A percentile compares a stretch with the other conserved stretches of the same genome.
Conservation (phyloP, 1,140 invertebrate genomes). For the Hycleus cichorii region DNA sequence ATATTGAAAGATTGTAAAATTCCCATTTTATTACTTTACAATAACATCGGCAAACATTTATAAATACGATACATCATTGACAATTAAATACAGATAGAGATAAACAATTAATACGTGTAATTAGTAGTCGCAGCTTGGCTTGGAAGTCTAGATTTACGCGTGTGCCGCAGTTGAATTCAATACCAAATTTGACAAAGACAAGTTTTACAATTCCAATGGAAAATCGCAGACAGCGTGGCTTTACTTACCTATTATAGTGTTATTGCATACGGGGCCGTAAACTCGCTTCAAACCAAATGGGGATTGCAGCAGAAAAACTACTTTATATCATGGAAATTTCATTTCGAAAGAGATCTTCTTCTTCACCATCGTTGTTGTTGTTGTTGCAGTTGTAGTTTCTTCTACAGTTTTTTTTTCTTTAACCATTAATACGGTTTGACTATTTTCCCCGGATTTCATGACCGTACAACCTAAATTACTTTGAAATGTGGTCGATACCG, state of each 20-base stretch:
- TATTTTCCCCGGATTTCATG: no score
- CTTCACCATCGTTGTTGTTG: no score
- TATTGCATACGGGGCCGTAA: slow-evolving; percentile 32
- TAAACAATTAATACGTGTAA: slow-evolving; percentile 40
- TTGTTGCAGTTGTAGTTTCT: no score
- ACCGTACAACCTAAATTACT: no score
- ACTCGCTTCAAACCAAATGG: slow-evolving; percentile 33
- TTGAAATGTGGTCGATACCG: no score
- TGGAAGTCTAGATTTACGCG: slow-evolving; percentile 35
- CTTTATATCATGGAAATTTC: slow-evolving; percentile 36
- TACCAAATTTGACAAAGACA: slow-evolving; percentile 42
- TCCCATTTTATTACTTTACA: no score
- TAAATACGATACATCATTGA: no score
- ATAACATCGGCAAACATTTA: no score
- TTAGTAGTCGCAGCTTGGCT: slow-evolving; percentile 36
- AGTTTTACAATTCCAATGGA: slow-evolving; percentile 39
- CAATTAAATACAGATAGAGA: no score
- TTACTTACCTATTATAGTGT: slow-evolving; percentile 41
- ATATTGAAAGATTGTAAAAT: no score
- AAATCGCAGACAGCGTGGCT: slow-evolving; percentile 42
- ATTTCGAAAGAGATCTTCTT: neutral
- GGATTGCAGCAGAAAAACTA: slow-evolving; percentile 36
- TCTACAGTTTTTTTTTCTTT: no score
- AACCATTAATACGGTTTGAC: no score
- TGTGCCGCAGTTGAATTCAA: slow-evolving; percentile 35